phyloP scores from a whole-genome alignment of 2,797 vertebrate species.

The Clarias pachynema region DNA sequence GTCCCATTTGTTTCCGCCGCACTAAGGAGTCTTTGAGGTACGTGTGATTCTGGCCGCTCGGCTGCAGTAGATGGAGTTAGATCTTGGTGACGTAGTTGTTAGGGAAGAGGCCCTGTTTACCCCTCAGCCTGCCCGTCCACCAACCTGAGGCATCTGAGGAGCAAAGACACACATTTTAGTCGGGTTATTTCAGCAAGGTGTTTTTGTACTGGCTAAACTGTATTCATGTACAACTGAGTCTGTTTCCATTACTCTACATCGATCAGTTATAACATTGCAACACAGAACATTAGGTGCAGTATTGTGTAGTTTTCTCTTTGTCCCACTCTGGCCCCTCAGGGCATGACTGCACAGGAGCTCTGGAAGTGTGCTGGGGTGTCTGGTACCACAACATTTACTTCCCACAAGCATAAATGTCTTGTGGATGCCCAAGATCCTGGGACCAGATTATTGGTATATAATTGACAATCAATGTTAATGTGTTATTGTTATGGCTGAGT shows the following conservation, averaged over 20 bases:
- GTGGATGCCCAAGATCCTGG: no score
- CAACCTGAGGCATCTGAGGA: slow-evolving; percentile 90
- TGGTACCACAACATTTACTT: no score
- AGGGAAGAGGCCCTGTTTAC: slow-evolving; percentile 97
- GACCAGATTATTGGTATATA: no score
- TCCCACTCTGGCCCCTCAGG: no score
- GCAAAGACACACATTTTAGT: slow-evolving; percentile 11
- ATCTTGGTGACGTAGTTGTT: slow-evolving; percentile 98
- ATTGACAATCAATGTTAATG: no score
- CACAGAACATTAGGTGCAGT: no score
- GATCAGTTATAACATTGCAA: no score
- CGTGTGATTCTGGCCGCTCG: slow-evolving; percentile 42
- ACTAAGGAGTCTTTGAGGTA: slow-evolving; percentile 45
- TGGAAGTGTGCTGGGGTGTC: no score
- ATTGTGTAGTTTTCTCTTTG: no score
- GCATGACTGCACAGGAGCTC: no score
- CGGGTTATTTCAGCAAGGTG: not conserved
- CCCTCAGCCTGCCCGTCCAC: slow-evolving; percentile 95
- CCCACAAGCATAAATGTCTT: no score
- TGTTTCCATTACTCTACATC: not conserved
- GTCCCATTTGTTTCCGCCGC: slow-evolving; percentile 48
- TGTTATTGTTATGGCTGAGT: no score
- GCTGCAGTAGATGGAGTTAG: slow-evolving; percentile 64
- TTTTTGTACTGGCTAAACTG: not conserved
- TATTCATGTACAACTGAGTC: not conserved